Evolutionary conservation across 1,140 invertebrate genomes (phyloP).

Genomic region (Lordiphosa mommai): DNA sequence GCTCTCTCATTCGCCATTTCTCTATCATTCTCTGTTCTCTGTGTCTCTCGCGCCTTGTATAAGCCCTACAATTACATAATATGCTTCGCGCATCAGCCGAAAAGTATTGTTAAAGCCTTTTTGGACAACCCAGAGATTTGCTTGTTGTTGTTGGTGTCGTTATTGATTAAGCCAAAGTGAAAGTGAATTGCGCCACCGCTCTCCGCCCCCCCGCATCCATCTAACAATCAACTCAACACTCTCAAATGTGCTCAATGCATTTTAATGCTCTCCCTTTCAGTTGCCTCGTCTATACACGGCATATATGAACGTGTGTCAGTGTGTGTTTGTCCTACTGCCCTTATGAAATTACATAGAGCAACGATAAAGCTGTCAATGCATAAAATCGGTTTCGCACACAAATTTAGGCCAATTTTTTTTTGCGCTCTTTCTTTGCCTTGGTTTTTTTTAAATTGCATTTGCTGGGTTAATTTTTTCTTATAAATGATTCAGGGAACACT

Average conservation of each 20-base stretch:
- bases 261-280: constrained; percentile 5
- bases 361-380: constrained; percentile 43
- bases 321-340: constrained; percentile 68
- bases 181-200: constrained; percentile 37
- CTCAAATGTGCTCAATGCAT: constrained; percentile 13
- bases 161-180: constrained; percentile 22
- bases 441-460: too few relatives aligned
- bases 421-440: too few relatives aligned
- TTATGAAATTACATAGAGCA: constrained; percentile 67
- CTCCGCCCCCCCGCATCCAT: constrained; percentile 31
- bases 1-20: constrained; percentile 17
- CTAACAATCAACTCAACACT: background rate
- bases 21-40: constrained; percentile 10
- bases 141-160: constrained; percentile 7
- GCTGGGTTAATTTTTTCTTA: too few relatives aligned
- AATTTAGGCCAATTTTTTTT: too few relatives aligned
- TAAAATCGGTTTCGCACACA: constrained; percentile 18
- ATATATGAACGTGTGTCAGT: constrained; percentile 18
- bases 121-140: constrained; percentile 33
- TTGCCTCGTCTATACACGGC: constrained; percentile 1
- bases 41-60: constrained; percentile 17
- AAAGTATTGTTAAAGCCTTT: constrained; percentile 60
- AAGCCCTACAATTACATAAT: constrained; percentile 70
- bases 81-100: constrained; percentile 66
- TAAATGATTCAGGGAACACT: too few relatives aligned